Evolutionary conservation across 2,888 invertebrate species (phyloP).

Genomic region (Hirtodrosophila alboralis): DNA sequence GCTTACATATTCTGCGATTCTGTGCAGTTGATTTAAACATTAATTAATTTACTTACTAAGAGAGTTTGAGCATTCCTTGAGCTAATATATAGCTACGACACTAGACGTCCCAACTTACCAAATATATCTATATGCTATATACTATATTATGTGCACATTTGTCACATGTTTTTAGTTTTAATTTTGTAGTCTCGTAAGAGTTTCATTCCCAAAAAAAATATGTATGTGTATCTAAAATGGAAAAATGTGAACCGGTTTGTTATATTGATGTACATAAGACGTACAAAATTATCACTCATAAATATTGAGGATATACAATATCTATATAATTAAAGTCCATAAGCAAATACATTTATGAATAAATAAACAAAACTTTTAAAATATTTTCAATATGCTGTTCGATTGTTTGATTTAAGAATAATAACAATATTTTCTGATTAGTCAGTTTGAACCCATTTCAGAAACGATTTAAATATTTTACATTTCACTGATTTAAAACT

Average conservation of each 20-base stretch:
- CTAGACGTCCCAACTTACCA: constrained; percentile 70
- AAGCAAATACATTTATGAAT: constrained; percentile 17
- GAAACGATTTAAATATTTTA: too few relatives aligned
- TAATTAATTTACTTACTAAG: constrained; percentile 8
- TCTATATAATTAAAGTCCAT: constrained; percentile 22
- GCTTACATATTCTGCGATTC: constrained; percentile 60
- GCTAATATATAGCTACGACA: constrained; percentile 33
- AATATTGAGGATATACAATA: constrained; percentile 42
- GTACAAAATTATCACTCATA: constrained; percentile 38
- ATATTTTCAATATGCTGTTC: constrained; percentile 1
- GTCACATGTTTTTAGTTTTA: constrained; percentile 60
- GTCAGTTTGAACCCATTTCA: too few relatives aligned
- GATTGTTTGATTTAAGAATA: neutral
- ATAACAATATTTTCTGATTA: too few relatives aligned
- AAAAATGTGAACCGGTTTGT: constrained; percentile 32
- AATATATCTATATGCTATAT: constrained; percentile 63
- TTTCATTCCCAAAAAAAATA: constrained; percentile 33
- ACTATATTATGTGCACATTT: constrained; percentile 44
- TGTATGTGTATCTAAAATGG: constrained; percentile 3
- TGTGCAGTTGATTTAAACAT: constrained; percentile 43
- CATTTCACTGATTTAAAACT: too few relatives aligned
- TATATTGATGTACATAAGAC: constrained; percentile 47
- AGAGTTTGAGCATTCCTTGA: constrained; percentile 47
- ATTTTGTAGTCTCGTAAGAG: constrained; percentile 41
- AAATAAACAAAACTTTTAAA: constrained; percentile 28